Evolutionary conservation across 2,888 invertebrate species (phyloP).

Genomic region (Azorinus chamasolen): DNA sequence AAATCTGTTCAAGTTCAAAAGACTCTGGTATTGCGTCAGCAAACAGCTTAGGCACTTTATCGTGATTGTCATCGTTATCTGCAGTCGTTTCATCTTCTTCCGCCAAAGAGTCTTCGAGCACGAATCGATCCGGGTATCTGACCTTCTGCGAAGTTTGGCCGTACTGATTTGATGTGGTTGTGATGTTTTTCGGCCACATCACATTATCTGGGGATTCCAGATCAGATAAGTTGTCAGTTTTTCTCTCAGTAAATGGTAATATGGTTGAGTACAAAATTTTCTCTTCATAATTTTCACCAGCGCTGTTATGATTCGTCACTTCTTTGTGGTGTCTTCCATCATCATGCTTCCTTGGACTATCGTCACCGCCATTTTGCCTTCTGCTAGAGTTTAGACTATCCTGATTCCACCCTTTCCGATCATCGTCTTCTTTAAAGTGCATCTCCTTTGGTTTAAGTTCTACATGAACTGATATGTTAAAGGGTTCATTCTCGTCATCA

Average conservation of each 20-base stretch:
- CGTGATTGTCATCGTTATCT: no score
- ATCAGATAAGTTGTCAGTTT: background rate
- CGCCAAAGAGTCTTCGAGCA: slow-evolving; percentile 25
- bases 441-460: slow-evolving; percentile 48
- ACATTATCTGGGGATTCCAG: slow-evolving; percentile 9
- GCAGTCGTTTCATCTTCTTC: no score
- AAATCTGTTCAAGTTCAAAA: no score
- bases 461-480: slow-evolving; percentile 60
- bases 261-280: slow-evolving; percentile 29
- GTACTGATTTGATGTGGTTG: slow-evolving; percentile 33
- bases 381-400: background rate
- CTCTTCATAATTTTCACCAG: slow-evolving; percentile 12
- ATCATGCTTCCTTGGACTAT: background rate
- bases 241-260: background rate
- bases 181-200: slow-evolving; percentile 33
- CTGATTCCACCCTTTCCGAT: background rate
- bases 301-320: background rate
- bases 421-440: background rate
- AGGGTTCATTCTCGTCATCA: slow-evolving; percentile 54
- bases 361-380: background rate
- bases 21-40: no score
- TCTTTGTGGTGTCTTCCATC: no score
- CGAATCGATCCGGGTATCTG: slow-evolving; percentile 48
- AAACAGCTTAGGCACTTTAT: no score
- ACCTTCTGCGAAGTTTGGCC: slow-evolving; percentile 48